phyloP scores from a whole-genome alignment of 2,113 vertebrate genomes.

The Meles meles region DNA sequence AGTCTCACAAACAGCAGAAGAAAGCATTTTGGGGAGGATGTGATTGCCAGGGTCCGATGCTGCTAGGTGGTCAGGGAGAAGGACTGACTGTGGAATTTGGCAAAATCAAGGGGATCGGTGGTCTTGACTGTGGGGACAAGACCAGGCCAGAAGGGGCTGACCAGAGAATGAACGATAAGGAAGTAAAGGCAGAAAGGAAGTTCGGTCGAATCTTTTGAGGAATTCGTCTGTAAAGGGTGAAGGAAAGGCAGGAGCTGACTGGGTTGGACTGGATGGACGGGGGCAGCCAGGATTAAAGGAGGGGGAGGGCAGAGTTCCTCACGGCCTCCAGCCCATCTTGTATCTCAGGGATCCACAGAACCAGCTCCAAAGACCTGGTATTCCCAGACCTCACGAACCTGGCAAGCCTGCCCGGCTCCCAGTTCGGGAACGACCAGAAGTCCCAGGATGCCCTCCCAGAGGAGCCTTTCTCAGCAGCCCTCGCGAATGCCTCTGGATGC shows the following conservation, averaged over 20 bases:
- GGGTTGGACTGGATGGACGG: not conserved
- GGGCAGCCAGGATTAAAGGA: not conserved
- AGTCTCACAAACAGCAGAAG: not conserved
- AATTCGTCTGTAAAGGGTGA: fast-evolving
- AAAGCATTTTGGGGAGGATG: not conserved
- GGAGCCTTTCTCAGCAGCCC: not conserved
- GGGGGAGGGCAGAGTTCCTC: fast-evolving
- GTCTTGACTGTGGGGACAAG: not conserved
- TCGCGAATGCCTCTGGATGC: not conserved
- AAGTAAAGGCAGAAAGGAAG: not conserved
- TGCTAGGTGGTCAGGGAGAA: not conserved
- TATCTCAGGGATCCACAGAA: fast-evolving
- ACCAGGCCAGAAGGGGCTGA: fast-evolving
- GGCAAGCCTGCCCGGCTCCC: not conserved
- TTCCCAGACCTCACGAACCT: not conserved
- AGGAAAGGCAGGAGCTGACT: too few relatives aligned
- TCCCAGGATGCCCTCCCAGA: not conserved
- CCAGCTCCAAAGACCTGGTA: not conserved
- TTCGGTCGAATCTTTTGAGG: fast-evolving
- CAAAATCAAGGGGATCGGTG: not conserved
- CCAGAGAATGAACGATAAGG: not conserved
- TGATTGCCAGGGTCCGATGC: not conserved
- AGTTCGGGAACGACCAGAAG: not conserved
- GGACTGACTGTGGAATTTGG: not conserved
- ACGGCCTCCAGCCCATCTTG: not conserved